Base-by-base conservation (phyloP, 2,888 invertebrate genomes). In the Saturnia japonica region DNA sequence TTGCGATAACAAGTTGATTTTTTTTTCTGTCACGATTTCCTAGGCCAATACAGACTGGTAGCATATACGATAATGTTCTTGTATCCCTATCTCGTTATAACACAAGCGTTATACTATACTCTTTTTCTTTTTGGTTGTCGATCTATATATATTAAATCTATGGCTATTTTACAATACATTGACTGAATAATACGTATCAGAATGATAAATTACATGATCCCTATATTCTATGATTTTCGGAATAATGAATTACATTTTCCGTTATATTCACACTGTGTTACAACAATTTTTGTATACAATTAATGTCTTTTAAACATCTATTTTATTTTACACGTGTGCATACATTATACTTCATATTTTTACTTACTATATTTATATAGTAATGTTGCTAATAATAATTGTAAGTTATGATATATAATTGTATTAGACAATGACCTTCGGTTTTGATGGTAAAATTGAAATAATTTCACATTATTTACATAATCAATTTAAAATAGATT, bases 401-500 rank as follows among this genome's bases (percentile, higher is more conserved):
- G 45, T 45, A 57, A 45, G 42, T 62, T 60, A 60, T 51, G 19
- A 57, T 47, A 22, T n/a, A n/a, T n/a, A 12, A 54, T 54, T 57
- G 6, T 40, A 42, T 40, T 68, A n/a, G 25, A 67, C 47, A 40
- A 42, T 54, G n/a, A 68, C 34, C 40, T 64, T 64, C 40, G n/a
- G 19, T 51, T 68, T 51, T 51, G 28, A 51, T 22, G 66, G 47
- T 51, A 57, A 68, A 60, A 54, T 66, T 11, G 34, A 22, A 64
- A 34, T 12, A 19, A 57, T 54, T 40, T 42, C 42, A 43, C 22
- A 64, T 64, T 19, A n/a, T n/a, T n/a, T n/a, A n/a, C n/a, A n/a
- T n/a, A 40, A 64, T 40, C 16, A 64, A 3, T 64, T n/a, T 40
- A 7, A 40, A 40, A 64, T 64, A 14, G 62, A 40, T 40, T 19